Conservation (phyloP, 2,888 invertebrate genomes). For the Rhagonycha lutea region DNA sequence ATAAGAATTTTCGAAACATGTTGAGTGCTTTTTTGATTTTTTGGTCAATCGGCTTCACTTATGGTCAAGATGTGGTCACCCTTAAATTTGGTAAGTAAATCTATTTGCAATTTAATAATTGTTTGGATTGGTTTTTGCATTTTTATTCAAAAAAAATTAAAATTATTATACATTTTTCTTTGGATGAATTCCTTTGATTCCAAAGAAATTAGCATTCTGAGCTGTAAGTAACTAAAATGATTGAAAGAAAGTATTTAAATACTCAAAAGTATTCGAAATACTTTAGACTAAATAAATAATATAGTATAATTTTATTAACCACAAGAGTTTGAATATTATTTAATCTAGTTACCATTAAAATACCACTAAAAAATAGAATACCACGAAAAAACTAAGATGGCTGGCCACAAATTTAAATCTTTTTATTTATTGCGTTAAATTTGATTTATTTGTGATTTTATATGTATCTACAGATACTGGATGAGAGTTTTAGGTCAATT, state of each 20-base stretch:
- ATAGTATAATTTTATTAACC: too few species aligned
- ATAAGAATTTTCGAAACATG: background rate
- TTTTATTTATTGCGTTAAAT: too few species aligned
- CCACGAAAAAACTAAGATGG: too few species aligned
- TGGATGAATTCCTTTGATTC: background rate
- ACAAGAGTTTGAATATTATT: too few species aligned
- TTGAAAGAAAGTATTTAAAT: background rate
- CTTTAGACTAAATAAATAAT: background rate
- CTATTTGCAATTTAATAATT: background rate
- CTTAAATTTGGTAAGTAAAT: background rate
- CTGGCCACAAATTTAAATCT: too few species aligned
- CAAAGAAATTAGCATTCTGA: background rate
- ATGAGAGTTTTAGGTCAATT: too few species aligned
- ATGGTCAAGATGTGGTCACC: background rate
- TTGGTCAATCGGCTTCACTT: background rate
- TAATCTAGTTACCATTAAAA: too few species aligned
- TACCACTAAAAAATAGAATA: too few species aligned
- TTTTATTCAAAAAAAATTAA: background rate
- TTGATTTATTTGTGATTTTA: too few species aligned
- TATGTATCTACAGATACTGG: too few species aligned
- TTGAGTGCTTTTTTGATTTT: background rate
- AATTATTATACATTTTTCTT: background rate
- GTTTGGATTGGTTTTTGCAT: background rate
- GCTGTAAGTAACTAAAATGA: background rate
- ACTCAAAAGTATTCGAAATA: too few species aligned